Evolutionary conservation across 1,140 invertebrate species (phyloP), one percentile per base, ranked within the genome.

Genomic region (Episyrphus balteatus): DNA sequence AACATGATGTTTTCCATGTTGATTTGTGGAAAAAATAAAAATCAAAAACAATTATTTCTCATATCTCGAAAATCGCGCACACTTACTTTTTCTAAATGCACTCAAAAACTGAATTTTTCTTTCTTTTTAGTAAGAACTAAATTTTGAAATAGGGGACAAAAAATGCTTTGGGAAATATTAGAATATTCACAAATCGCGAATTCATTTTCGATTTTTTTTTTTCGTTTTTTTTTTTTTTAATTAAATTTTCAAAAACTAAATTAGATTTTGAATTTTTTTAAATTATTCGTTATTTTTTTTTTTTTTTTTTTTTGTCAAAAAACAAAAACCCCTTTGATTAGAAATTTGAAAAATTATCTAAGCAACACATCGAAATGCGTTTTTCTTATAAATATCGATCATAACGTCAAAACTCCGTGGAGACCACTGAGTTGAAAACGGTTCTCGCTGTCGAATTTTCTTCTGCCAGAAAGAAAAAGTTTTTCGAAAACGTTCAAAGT

Each of bases 361-460:
- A 37, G 15, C 36, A 14, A 37, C 13, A 37, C 36, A 17, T 17
- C 36, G 36, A 37, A 37, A 17, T 17, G 59, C 58, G 59, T 62
- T 62, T 62, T 62, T 61, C 60, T 17, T 32, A 42, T 46, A 49
- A 54, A 54, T 56, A 54, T 63, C 62, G 62, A 66, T 66, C 61
- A 57, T n/a, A 60, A 66, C 61, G 62, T 66, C 60, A 66, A 66
- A 66, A 62, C 62, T 66, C 62, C 62, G 62, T 60, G 63, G 62
- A 66, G 62, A 66, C 59, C 62, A 66, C 62, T 66, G 61, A 66
- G 59, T 47, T 53, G 41, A 59, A 26, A 26, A 26, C 21, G 21
- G 21, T 26, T 26, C 21, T 26, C 21, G 21, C 21, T 26, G 21
- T 26, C 21, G 21, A 26, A 26, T 26, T 26, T 26, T 26, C 21